Percentiles rank a stretch among this genome's conserved stretches.
phyloP scores from a whole-genome alignment of 2,113 vertebrate genomes.

The Bettongia penicillata region DNA sequence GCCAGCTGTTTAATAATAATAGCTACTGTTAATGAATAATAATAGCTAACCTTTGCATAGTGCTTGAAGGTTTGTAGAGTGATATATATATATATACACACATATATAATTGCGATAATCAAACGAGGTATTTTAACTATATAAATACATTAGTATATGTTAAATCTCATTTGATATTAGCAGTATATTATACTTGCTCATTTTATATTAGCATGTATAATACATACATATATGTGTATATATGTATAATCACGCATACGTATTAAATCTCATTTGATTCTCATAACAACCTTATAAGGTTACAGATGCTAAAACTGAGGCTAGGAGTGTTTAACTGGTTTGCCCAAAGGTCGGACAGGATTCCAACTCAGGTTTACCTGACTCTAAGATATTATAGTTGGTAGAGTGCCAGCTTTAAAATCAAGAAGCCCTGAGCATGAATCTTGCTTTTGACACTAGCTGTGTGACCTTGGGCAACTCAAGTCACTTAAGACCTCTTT shows the following conservation, averaged over 20 bases:
- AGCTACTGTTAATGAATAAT: background rate
- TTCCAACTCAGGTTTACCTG: background rate
- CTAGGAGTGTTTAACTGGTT: background rate
- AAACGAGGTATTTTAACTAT: background rate
- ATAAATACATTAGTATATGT: background rate
- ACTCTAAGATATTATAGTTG: background rate
- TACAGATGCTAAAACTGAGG: background rate
- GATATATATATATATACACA: background rate
- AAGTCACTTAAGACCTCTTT: background rate
- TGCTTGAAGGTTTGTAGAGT: background rate
- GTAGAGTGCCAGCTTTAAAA: background rate
- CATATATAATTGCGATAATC: background rate
- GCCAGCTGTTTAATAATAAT: background rate
- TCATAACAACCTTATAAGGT: background rate
- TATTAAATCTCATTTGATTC: background rate
- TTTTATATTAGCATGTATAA: background rate
- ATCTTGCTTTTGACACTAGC: background rate
- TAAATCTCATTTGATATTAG: background rate
- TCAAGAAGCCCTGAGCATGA: background rate
- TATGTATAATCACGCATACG: too few relatives aligned
- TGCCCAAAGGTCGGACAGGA: background rate
- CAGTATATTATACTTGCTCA: background rate
- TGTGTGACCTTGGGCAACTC: background rate
- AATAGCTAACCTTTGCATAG: background rate
- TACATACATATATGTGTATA: background rate